Evolutionary conservation across 2,113 vertebrate species (phyloP).

Genomic region (Lagopus leucura): DNA sequence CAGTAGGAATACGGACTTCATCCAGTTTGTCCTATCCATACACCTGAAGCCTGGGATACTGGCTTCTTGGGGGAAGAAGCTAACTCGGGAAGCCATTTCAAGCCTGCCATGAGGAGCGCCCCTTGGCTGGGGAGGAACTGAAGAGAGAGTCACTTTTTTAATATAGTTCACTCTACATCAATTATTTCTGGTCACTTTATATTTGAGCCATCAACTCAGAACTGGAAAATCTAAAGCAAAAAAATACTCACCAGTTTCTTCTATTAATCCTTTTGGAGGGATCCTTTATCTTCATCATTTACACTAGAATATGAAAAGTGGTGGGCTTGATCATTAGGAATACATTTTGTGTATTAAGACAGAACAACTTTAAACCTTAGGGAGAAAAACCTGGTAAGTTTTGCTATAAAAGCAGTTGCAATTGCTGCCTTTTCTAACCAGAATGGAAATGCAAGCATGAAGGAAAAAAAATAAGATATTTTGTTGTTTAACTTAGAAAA

Average conservation of each 20-base stretch:
- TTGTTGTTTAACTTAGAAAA: neutral
- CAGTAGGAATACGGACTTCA: neutral
- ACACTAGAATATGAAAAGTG: neutral
- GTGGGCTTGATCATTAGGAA: neutral
- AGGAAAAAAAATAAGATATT: neutral
- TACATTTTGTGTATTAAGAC: neutral
- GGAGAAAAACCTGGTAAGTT: neutral
- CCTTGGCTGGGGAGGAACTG: neutral
- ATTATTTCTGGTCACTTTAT: neutral
- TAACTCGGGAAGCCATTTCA: neutral
- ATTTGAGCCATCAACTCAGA: neutral
- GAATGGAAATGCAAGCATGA: neutral
- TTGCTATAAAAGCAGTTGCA: neutral
- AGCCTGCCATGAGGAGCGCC: neutral
- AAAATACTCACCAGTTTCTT: neutral
- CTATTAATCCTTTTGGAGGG: neutral
- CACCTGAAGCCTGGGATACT: neutral
- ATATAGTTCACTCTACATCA: neutral
- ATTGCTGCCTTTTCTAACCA: neutral
- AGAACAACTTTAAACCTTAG: neutral
- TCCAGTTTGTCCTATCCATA: neutral
- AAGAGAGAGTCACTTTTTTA: neutral
- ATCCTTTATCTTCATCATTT: neutral
- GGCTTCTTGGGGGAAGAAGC: neutral
- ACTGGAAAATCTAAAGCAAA: neutral